These are phyloP conservation scores for Heterohyrax brucei DNA, from an alignment of 2,797 vertebrate species.

Conservation along the genomic window DNA sequence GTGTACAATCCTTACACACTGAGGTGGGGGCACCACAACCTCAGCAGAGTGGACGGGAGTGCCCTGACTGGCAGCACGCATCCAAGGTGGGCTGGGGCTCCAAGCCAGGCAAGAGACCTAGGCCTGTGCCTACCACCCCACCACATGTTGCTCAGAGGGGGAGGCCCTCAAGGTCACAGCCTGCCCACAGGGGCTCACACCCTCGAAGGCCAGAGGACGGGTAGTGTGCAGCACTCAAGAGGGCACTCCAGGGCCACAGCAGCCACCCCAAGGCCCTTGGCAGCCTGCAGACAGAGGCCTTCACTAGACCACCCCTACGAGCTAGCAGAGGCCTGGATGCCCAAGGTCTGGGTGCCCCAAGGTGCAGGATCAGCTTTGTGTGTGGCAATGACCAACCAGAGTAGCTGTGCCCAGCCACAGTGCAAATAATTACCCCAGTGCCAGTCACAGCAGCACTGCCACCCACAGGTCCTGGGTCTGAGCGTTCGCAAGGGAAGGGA, in stretches of 20 bases:
- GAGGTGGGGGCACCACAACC: neutral
- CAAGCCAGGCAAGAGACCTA: neutral
- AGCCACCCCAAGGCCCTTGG: neutral
- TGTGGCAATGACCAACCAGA: neutral
- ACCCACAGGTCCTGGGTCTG: neutral
- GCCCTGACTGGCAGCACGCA: neutral
- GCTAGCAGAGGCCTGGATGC: neutral
- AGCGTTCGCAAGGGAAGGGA: neutral
- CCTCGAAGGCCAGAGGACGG: neutral
- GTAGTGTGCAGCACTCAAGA: neutral
- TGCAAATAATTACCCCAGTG: no score
- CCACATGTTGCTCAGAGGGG: neutral
- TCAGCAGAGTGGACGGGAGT: neutral
- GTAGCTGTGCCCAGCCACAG: neutral
- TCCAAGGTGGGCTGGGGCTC: neutral
- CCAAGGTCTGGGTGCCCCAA: neutral
- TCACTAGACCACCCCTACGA: neutral
- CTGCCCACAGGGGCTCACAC: neutral
- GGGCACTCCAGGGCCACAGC: neutral
- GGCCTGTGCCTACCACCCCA: neutral
- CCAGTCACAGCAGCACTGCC: neutral
- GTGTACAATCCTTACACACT: neutral
- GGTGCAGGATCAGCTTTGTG: neutral
- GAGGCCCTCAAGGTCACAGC: neutral
- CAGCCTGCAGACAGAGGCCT: neutral